Base-by-base conservation (phyloP, 2,888 invertebrate genomes). In the Yponomeuta plumbellus region DNA sequence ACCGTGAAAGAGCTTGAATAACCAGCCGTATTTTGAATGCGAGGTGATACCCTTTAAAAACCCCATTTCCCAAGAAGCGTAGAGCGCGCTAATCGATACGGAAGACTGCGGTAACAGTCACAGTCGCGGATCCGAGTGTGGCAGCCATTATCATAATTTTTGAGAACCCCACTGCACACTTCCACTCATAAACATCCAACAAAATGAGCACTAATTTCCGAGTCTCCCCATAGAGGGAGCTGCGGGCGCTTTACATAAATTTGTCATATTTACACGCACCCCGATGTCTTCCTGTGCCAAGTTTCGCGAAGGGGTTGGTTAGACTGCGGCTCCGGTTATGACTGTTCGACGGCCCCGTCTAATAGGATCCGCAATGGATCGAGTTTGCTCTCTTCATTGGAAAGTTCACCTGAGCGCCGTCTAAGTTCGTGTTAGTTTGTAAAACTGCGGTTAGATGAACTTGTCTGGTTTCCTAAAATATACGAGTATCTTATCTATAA, bases 181-280 rank as follows among this genome's bases (percentile, higher is more conserved):
- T 71, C 68, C 75, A 78, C 79, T 83, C 88, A 82, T 90, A 90
- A 90, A 90, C 88, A 86, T 84, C 76, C 75, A 73, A 80, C 80
- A 75, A 79, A 87, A 89, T 86, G 87, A 88, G 83, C 83, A 87
- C 88, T 89, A 89, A 88, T 88, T 88, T 82, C 81, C 82, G 67
- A 67, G 59, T 73, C 70, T 70, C 77, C 75, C 75, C 78, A 78
- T 80, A 81, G 78, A 80, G 81, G 80, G 44, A 13, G 44, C 44
- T 52, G 17, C 44, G 81, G 80, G 77, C 80, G 82, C 77, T 88
- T 86, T 84, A 81, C 88, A 88, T 89, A 91, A 88, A 89, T 86
- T 88, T 88, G 88, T 88, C 89, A 90, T 91, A 89, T 88, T 90
- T 83, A 82, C 83, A 86, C 87, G 85, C 85, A 83, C 75, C 74